Conservation (phyloP, 1,140 invertebrate genomes). For the Drosophila orosa region DNA sequence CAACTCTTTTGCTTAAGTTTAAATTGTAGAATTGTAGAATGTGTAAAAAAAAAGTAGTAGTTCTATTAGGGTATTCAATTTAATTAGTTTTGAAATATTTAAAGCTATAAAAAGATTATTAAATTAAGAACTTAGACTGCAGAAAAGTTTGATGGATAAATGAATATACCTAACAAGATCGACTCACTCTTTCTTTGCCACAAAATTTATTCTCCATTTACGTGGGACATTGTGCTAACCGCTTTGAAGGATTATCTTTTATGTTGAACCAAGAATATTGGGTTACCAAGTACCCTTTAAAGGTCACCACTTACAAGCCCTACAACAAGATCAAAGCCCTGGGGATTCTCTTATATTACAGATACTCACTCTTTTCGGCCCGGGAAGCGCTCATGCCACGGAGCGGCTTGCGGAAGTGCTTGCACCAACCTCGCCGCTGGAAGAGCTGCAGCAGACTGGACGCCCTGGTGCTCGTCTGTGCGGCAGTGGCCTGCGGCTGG, state of each 20-base stretch:
- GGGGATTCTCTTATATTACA: too few relatives aligned
- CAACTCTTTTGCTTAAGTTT: too few relatives aligned
- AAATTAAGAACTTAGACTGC: background rate
- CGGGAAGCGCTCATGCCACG: slow-evolving; percentile 88
- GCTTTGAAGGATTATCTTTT: background rate
- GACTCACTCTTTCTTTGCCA: too few relatives aligned
- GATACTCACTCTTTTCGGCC: slow-evolving; percentile 88
- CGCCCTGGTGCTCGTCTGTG: slow-evolving; percentile 63
- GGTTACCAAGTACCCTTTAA: too few relatives aligned
- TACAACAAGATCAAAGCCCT: background rate
- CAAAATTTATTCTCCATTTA: background rate
- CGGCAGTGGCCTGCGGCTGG: slow-evolving; percentile 49
- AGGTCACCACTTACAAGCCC: background rate
- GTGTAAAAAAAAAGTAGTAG: too few relatives aligned
- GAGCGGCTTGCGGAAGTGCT: slow-evolving; percentile 86
- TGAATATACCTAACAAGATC: background rate
- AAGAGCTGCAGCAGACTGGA: slow-evolving; percentile 85
- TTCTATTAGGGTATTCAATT: too few relatives aligned
- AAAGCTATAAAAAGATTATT: background rate
- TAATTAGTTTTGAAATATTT: too few relatives aligned
- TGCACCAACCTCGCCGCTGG: slow-evolving; percentile 85
- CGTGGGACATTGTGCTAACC: too few relatives aligned
- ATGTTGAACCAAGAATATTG: background rate
- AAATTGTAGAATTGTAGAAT: background rate
- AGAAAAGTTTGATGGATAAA: too few relatives aligned